Evolutionary conservation across 2,113 vertebrate species (phyloP), one percentile per base, ranked within the genome.

Genomic region (Muntiacus muntjak): DNA sequence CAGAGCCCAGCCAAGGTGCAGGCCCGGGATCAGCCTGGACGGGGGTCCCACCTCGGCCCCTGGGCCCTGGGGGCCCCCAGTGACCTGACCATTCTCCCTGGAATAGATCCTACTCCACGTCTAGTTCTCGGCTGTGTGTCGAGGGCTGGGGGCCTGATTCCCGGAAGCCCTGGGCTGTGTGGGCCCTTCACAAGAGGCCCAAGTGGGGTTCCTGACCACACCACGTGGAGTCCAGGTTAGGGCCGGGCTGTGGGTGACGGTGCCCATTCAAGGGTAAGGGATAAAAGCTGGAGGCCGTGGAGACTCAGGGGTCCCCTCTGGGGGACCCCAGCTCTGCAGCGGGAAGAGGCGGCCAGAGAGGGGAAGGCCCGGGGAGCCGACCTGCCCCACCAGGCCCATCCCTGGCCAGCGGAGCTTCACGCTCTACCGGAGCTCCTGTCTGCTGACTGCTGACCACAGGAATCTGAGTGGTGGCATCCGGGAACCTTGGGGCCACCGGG

Each of bases 101-200:
- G 19, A 50, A 47, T 6, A 45, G 28, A 14, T 1, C 52, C 79
- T 85, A 15, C 26, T 33, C 11, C 6, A 33, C 19, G 1, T 28
- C n/a, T 52, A 2, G 19, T 4, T n/a, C 60, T 4, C 0, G 1
- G 50, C 10, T 5, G 60, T 6, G 87, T 21, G 21, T 26, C 10
- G 1, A 3, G 54, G 81, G 21, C 11, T 0, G 2, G 50, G 7
- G n/a, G 7, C 26, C 52, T 14, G 5, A 26, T 4, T 1, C 62
- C 76, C 11, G 23, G 40, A 28, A 16, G 47, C 47, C 50, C 74
- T 6, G 17, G 5, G 36, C 28, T 23, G 13, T 3, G 36, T 2
- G 7, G 43, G 9, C 40, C 45, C 43, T 43, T n/a, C 43, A 57
- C 11, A 5, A 19, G 9, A 30, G 1, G 40, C 94, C 40, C 21